Evolutionary conservation across 2,797 vertebrate species (phyloP).

Genomic region (Falco columbarius): DNA sequence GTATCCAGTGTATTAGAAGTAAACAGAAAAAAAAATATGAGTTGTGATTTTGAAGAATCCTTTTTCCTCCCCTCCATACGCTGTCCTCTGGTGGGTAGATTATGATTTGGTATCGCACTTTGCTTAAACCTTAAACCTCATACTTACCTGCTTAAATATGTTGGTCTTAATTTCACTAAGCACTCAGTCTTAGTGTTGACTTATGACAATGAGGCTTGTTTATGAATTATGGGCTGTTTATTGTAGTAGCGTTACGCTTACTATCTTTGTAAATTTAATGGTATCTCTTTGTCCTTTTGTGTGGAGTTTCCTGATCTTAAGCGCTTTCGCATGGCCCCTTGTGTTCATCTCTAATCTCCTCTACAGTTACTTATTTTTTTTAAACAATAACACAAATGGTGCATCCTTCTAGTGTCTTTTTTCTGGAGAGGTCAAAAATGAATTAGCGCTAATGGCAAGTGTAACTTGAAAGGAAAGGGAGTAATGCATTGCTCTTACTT

Average conservation of each 20-base stretch:
- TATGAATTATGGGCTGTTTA: not conserved
- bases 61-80: rapidly evolving
- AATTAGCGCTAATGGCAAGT: not conserved
- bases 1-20: not conserved
- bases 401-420: not conserved
- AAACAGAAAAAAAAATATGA: not conserved
- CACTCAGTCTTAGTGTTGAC: not conserved
- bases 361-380: not conserved
- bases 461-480: not conserved
- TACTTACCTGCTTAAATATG: not conserved
- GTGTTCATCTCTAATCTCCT: not conserved
- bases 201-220: not conserved
- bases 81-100: not conserved
- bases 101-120: not conserved
- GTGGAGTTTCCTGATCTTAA: not conserved
- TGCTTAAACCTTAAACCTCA: not conserved
- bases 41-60: not conserved
- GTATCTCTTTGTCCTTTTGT: not conserved
- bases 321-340: not conserved
- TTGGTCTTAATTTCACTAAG: not conserved
- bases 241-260: not conserved
- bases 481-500: not conserved
- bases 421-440: not conserved
- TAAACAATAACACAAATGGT: not conserved
- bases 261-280: not conserved